Evolutionary conservation across 2,797 vertebrate species (phyloP), one percentile per base, ranked within the genome.

Genomic region (Melopsittacus undulatus): DNA sequence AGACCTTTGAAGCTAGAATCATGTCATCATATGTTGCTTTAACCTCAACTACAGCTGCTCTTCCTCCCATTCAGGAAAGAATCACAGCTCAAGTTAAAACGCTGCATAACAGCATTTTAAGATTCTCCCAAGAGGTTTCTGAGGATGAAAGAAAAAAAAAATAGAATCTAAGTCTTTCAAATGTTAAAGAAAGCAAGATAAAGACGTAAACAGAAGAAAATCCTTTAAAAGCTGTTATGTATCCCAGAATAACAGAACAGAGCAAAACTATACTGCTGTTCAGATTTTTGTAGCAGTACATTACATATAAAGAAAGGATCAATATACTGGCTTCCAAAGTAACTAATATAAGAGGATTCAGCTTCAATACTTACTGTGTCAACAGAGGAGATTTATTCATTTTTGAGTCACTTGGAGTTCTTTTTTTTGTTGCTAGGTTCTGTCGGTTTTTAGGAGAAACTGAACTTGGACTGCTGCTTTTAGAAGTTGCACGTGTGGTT

Each of bases 401-500:
- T 94, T 98, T 98, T 91, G 94, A 61, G 52, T 95, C 97, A 72
- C 92, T 54, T 80, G 95, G 54, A 72, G 92, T 94, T 91, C 93
- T 96, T 73, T 96, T 97, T 91, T 97, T 98, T 82, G 91, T 89
- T 82, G 97, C 95, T 93, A 98, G 94, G 56, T 96, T 98, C 84
- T 97, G 97, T 84, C 48, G 79, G 64, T 95, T 97, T 96, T 89
- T 97, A 89, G 96, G 92, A 95, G 98, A 97, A 92, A 97, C 95
- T 88, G 96, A 89, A 87, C 96, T 95, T 92, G 97, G 96, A 87
- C 95, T 97, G 89, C 96, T 98, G 92, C 98, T 97, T 97, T 98
- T 98, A 94, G 98, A 98, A 72, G 97, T 61, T 38, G 99, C 98
- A 94, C 98, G 97, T 87, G 99, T 98, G 80, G 98, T 98, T 59